phyloP scores from a whole-genome alignment of 2,113 vertebrate species.

The Oncorhynchus masou region DNA sequence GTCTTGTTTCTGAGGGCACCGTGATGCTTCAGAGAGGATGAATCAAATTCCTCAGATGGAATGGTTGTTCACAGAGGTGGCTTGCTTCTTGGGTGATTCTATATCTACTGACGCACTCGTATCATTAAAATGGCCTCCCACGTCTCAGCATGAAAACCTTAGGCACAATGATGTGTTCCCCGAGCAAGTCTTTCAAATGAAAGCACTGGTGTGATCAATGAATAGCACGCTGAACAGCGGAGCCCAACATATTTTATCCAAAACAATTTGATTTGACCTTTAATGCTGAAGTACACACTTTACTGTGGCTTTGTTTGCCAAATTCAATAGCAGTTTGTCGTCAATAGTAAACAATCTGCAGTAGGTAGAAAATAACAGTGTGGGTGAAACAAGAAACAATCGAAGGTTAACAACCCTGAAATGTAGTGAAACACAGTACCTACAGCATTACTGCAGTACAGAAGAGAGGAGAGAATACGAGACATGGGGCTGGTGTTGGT shows the following conservation, averaged over 20 bases:
- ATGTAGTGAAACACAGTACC: slow-evolving; percentile 4
- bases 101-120: not conserved
- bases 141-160: not conserved
- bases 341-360: not conserved
- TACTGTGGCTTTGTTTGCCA: not conserved
- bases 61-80: not conserved
- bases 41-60: not conserved
- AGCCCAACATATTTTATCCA: slow-evolving; percentile 19
- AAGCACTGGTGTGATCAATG: not conserved
- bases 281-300: not conserved
- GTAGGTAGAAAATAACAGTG: not conserved
- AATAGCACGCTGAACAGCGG: not conserved
- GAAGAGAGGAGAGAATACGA: not conserved
- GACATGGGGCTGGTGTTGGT: too few species aligned
- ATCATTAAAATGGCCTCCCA: not conserved
- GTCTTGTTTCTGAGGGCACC: not conserved
- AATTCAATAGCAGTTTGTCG: slow-evolving; percentile 13
- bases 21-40: slow-evolving; percentile 3
- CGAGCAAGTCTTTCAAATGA: not conserved
- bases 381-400: slow-evolving; percentile 11
- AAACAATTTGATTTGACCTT: slow-evolving; percentile 23
- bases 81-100: too few species aligned
- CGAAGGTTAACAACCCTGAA: slow-evolving; percentile 26
- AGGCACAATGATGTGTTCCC: not conserved
- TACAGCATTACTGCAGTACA: not conserved